Percentiles rank a stretch among this genome's conserved stretches.
These are phyloP conservation scores for Dreissena rostriformis DNA, from an alignment of 1,140 invertebrate genomes.

Conservation along the genomic window DNA sequence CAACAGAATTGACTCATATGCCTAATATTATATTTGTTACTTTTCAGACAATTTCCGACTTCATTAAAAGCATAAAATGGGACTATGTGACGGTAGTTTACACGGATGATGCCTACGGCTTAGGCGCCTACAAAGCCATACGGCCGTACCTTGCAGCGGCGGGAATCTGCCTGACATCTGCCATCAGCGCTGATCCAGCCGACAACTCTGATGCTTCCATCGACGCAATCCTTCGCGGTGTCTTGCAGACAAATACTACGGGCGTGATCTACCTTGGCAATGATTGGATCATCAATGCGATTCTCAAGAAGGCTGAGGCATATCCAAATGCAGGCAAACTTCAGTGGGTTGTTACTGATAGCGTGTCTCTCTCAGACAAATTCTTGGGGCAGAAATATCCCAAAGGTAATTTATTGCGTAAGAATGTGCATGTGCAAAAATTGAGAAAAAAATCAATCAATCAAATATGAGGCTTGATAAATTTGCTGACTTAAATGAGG, in stretches of 20 bases:
- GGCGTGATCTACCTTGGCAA: conserved; percentile 73
- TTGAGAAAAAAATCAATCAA: no score
- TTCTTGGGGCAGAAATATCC: conserved; percentile 64
- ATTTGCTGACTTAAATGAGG: no score
- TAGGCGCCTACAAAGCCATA: conserved; percentile 72
- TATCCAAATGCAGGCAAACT: conserved; percentile 63
- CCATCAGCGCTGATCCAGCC: conserved; percentile 56
- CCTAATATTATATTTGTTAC: background rate
- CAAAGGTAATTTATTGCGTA: conserved; percentile 58
- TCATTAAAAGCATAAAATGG: conserved; percentile 80
- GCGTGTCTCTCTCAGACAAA: conserved; percentile 62
- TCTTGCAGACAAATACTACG: conserved; percentile 57
- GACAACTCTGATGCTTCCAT: conserved; percentile 61
- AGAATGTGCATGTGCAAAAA: background rate
- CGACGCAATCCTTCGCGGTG: conserved; percentile 53
- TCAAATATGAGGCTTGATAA: no score
- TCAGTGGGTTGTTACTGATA: conserved; percentile 76
- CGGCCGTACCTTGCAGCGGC: conserved; percentile 61
- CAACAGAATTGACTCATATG: no score
- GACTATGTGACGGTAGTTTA: conserved; percentile 81
- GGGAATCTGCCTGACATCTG: conserved; percentile 74
- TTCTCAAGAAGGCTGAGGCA: conserved; percentile 62
- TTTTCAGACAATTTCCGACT: conserved; percentile 78
- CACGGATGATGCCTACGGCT: conserved; percentile 75
- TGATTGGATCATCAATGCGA: conserved; percentile 43